These are phyloP conservation scores for Noctua comes DNA, from an alignment of 2,888 invertebrate genomes.

Conservation along the genomic window DNA sequence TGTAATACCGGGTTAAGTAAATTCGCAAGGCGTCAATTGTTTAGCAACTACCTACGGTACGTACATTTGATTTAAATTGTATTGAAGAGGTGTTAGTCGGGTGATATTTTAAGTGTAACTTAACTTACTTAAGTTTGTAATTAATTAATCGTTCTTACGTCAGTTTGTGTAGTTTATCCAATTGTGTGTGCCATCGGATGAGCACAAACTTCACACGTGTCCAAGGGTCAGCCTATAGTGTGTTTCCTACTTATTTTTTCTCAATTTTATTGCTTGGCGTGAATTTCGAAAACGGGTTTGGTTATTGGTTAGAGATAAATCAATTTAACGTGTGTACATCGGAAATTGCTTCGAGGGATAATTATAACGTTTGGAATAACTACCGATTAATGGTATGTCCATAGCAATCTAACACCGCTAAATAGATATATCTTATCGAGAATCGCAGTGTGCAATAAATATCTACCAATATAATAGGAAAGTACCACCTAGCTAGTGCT, in stretches of 20 bases:
- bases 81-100: slow-evolving; percentile 12
- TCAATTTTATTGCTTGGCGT: slow-evolving; percentile 63
- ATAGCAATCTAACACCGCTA: slow-evolving; percentile 28
- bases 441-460: slow-evolving; percentile 40
- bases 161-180: slow-evolving; percentile 54
- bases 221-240: slow-evolving; percentile 67
- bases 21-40: slow-evolving; percentile 43
- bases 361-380: slow-evolving; percentile 49
- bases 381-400: slow-evolving; percentile 48
- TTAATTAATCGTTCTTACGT: slow-evolving; percentile 57
- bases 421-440: slow-evolving; percentile 48
- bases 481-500: slow-evolving; percentile 14
- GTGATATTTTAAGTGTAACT: slow-evolving; percentile 41
- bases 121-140: slow-evolving; percentile 45
- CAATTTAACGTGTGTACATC: slow-evolving; percentile 46
- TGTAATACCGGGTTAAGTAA: slow-evolving; percentile 39
- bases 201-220: slow-evolving; percentile 71
- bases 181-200: slow-evolving; percentile 53
- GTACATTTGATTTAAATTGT: slow-evolving; percentile 48
- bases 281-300: slow-evolving; percentile 65
- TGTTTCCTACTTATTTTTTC: slow-evolving; percentile 57
- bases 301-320: slow-evolving; percentile 44
- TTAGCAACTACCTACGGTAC: slow-evolving; percentile 49
- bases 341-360: slow-evolving; percentile 44
- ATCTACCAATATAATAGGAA: slow-evolving; percentile 31